Evolutionary conservation across 2,888 invertebrate genomes (phyloP), one percentile per base, ranked within the genome.

Genomic region (Drosophila setosimentum): DNA sequence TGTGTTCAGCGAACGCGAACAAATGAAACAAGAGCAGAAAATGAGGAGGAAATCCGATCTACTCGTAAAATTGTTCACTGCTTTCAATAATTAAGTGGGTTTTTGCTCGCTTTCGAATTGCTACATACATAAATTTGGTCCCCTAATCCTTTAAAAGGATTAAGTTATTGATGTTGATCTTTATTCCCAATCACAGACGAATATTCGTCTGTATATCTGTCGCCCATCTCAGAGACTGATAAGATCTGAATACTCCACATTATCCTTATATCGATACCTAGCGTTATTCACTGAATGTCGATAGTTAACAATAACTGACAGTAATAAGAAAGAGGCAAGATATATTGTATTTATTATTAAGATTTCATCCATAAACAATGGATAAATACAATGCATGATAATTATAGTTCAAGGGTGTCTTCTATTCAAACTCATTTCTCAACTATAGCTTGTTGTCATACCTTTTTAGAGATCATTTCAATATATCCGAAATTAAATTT

Each of bases 1-100:
- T 87, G 80, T 78, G 70, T 77, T 79, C 84, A 77, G 42, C 77
- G 69, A 80, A 73, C 68, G 73, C 65, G 61, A 81, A 79, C 74
- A 86, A 84, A 60, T 53, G 37, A 33, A 42, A 40, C 21, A 27
- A 27, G n/a, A 33, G 13, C 18, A 21, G 21, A 24, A 40, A 35
- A 27, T 16, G 51, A 11, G 13, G 29, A 13, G 29, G 10, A 11
- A 16, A 21, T 29, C 18, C 58, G 21, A 16, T 29, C 24, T 42
- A 45, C 24, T 30, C n/a, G 11, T 35, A 16, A 48, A 6, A 35
- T 58, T 57, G 64, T 45, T 55, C 32, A 45, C 48, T 29, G 71
- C 42, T 65, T 76, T 76, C 73, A 87, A 81, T 82, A 83, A 83
- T 80, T 76, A 82, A 83, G 65, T 63, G 68, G 57, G 62, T 63